Percentiles rank a stretch among this genome's conserved stretches.
phyloP scores from a whole-genome alignment of 2,888 invertebrate species.

The Nemotelus nigrinus region DNA sequence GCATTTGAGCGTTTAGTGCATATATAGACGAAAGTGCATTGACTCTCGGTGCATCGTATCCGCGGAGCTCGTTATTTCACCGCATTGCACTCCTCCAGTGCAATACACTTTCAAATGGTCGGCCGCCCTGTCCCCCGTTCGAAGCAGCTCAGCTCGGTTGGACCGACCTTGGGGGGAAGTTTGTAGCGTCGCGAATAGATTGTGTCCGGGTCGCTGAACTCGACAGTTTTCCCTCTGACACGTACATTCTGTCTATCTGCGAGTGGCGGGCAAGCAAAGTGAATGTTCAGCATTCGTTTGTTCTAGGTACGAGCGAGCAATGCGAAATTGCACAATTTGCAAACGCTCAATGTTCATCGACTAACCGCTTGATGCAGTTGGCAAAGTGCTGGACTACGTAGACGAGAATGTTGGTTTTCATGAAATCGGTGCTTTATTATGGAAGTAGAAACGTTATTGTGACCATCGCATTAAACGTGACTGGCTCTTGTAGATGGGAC shows the following conservation, averaged over 20 bases:
- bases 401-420: neutral
- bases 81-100: constrained; percentile 9
- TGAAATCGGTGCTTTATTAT: neutral
- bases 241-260: constrained; percentile 34
- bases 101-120: constrained; percentile 9
- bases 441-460: neutral
- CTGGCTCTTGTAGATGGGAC: neutral
- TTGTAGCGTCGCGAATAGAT: constrained; percentile 17
- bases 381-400: neutral
- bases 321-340: constrained; percentile 23
- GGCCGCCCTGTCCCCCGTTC: neutral
- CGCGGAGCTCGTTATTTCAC: neutral
- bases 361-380: neutral
- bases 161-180: neutral
- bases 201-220: constrained; percentile 47
- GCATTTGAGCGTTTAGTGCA: constrained; percentile 17
- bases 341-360: constrained; percentile 9
- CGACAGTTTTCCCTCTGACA: constrained; percentile 25
- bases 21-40: constrained; percentile 43
- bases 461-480: neutral
- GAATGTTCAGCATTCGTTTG: constrained; percentile 17
- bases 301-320: constrained; percentile 31
- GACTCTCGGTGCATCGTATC: constrained; percentile 8
- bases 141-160: neutral
- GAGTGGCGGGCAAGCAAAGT: constrained; percentile 4